Evolutionary conservation across 2,888 invertebrate genomes (phyloP).

Genomic region (Reticulitermes lucifugus): DNA sequence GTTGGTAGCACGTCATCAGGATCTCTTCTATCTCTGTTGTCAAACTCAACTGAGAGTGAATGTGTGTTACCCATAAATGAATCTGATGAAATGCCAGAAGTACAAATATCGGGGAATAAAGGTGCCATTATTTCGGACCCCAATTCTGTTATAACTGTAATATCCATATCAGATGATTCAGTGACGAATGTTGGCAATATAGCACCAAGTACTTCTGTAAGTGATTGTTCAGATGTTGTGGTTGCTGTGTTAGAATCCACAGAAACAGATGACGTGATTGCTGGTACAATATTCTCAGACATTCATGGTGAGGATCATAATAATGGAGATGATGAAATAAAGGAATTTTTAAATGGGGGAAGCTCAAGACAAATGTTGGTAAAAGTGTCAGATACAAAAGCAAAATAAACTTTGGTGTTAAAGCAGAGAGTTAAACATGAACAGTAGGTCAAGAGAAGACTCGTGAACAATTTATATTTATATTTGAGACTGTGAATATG

Average conservation of each 20-base stretch:
- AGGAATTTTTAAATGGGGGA: neutral
- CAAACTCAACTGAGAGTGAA: constrained; percentile 2
- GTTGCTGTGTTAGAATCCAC: neutral
- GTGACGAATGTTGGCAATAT: neutral
- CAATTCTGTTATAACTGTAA: constrained; percentile 1
- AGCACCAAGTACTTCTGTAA: neutral
- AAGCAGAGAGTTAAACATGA: neutral
- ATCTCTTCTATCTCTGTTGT: neutral
- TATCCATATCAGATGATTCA: constrained; percentile 8
- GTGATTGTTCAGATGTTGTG: neutral
- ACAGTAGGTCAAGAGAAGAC: neutral
- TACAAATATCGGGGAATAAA: neutral
- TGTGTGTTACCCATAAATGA: neutral
- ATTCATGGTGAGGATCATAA: neutral
- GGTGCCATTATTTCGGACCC: neutral
- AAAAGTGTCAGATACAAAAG: neutral
- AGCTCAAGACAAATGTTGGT: neutral
- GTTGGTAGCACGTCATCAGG: neutral
- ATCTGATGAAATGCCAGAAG: neutral
- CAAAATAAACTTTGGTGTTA: neutral
- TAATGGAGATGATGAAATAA: neutral
- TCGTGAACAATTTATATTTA: neutral
- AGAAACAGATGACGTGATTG: neutral
- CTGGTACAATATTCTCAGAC: neutral
- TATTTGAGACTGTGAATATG: too few relatives aligned